These are phyloP conservation scores for Xiphophorus couchianus DNA, from an alignment of 2,113 vertebrate genomes.

Conservation along the genomic window DNA sequence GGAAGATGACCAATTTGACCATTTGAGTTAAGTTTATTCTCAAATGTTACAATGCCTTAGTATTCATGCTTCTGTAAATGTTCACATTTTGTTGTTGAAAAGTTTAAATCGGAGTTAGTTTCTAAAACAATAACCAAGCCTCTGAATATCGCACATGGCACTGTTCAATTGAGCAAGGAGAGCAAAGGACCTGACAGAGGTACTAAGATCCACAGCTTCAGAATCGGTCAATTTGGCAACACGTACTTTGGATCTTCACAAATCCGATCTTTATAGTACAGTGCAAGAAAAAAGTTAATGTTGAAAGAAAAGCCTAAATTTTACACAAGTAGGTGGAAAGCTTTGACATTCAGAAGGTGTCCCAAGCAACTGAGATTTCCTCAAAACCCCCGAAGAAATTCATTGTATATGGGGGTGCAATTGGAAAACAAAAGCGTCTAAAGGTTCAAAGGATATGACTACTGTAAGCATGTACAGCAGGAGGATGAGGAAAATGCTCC, in stretches of 20 bases:
- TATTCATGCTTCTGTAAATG: background rate
- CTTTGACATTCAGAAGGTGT: background rate
- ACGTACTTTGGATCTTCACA: background rate
- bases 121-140: background rate
- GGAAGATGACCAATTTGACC: too few relatives aligned
- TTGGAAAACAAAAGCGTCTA: background rate
- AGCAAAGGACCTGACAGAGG: background rate
- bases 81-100: background rate
- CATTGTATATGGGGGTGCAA: background rate
- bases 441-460: conserved; percentile 5
- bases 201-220: background rate
- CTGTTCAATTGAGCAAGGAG: background rate
- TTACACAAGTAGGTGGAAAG: background rate
- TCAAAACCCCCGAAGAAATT: too few relatives aligned
- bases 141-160: background rate
- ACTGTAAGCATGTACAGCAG: conserved; percentile 50
- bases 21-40: background rate
- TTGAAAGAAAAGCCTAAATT: background rate
- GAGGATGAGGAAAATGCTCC: conserved; percentile 42
- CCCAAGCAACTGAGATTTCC: background rate
- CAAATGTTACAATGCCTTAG: background rate
- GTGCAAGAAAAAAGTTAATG: background rate
- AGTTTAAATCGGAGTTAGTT: background rate
- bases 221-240: background rate
- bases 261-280: too few relatives aligned